These are phyloP conservation scores for Poeciliopsis paucimaculata DNA, from an alignment of 2,797 vertebrate species.

Conservation along the genomic window DNA sequence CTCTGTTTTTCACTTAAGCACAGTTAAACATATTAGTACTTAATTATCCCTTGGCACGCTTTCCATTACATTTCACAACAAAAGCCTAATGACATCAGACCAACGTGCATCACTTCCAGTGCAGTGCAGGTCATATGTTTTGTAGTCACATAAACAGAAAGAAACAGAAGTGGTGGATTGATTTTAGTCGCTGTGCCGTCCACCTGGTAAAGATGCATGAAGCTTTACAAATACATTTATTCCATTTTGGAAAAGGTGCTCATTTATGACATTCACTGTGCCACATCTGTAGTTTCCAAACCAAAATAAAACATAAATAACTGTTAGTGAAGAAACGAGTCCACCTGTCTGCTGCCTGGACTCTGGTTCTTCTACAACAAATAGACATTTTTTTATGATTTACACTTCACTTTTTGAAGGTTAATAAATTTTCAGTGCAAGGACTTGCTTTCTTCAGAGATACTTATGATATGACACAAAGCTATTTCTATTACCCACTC, in stretches of 20 bases:
- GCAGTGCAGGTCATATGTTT: neutral
- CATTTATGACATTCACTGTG: neutral
- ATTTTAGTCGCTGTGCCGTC: neutral
- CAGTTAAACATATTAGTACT: neutral
- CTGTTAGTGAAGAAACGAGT: neutral
- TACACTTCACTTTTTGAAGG: neutral
- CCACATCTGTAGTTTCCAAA: neutral
- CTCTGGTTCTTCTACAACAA: neutral
- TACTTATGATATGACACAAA: neutral
- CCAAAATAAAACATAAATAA: no score
- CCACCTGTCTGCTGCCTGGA: neutral
- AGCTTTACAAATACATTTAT: neutral
- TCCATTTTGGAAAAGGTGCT: neutral
- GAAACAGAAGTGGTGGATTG: neutral
- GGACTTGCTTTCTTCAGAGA: neutral
- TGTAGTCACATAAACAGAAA: neutral
- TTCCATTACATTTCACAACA: neutral
- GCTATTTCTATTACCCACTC: neutral
- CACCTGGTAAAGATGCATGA: neutral
- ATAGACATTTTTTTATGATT: neutral
- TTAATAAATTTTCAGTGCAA: neutral
- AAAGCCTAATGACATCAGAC: neutral
- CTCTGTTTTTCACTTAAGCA: neutral
- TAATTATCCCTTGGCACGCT: neutral
- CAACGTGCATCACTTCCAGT: neutral